A percentile compares a stretch with the other conserved stretches of the same genome.
These are phyloP conservation scores for Neosilurus mollespiculum DNA, from an alignment of 2,797 vertebrate species.

Conservation along the genomic window DNA sequence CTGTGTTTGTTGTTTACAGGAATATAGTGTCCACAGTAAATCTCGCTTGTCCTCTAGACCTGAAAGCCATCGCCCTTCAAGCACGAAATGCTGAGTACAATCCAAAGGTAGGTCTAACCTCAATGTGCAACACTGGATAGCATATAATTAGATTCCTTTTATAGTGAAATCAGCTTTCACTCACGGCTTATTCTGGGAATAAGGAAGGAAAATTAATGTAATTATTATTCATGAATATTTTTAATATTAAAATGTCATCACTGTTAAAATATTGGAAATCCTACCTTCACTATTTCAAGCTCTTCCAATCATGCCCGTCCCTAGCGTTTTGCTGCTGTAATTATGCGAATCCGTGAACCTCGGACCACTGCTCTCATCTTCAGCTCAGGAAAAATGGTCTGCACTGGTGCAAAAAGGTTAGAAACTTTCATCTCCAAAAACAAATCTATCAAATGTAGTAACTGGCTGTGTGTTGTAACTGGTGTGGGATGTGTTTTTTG, in stretches of 20 bases:
- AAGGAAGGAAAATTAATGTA: background rate
- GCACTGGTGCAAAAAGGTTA: slow-evolving; percentile 95
- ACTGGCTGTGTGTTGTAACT: background rate
- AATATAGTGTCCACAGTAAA: slow-evolving; percentile 97
- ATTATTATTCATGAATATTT: background rate
- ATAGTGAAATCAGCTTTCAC: background rate
- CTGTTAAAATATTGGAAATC: background rate
- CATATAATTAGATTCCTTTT: background rate
- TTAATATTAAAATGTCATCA: background rate
- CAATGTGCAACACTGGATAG: background rate
- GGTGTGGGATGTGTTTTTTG: no score
- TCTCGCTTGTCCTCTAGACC: slow-evolving; percentile 87
- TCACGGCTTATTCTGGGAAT: background rate
- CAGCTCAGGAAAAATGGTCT: slow-evolving; percentile 98
- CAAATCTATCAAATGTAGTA: background rate
- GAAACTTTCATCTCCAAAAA: background rate
- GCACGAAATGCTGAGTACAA: slow-evolving; percentile 97
- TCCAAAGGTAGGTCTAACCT: slow-evolving; percentile 81
- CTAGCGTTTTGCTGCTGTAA: slow-evolving; percentile 93
- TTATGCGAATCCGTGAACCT: slow-evolving; percentile 95
- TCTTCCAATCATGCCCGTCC: slow-evolving; percentile 25
- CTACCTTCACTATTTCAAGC: background rate
- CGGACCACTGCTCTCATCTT: slow-evolving; percentile 95
- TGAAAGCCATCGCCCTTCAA: slow-evolving; percentile 92
- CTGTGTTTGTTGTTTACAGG: slow-evolving; percentile 67